Evolutionary conservation across 2,797 vertebrate genomes (phyloP).

Genomic region (Lepilemur septentrionalis): DNA sequence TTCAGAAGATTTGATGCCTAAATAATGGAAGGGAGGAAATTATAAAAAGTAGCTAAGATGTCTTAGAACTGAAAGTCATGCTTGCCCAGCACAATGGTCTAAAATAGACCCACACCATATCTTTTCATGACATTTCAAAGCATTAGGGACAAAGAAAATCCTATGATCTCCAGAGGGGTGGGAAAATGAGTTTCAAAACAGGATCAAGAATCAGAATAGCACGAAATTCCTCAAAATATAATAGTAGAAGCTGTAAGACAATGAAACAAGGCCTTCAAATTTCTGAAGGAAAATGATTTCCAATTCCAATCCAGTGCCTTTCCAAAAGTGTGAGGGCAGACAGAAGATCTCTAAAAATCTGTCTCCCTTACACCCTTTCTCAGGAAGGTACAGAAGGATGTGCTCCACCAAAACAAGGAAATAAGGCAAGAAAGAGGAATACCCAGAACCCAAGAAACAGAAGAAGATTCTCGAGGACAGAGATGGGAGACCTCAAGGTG

Average conservation of each 20-base stretch:
- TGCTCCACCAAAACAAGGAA: background rate
- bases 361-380: background rate
- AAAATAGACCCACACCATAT: background rate
- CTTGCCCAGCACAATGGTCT: background rate
- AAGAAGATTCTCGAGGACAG: background rate
- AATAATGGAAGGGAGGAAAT: background rate
- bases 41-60: background rate
- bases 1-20: background rate
- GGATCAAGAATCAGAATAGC: slow-evolving; percentile 18
- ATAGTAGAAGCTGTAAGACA: background rate
- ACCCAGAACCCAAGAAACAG: background rate
- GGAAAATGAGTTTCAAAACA: background rate
- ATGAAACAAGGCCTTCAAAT: background rate
- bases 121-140: background rate
- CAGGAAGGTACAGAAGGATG: background rate
- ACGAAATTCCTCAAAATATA: background rate
- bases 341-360: background rate
- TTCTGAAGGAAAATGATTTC: slow-evolving; percentile 15
- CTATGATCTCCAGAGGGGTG: background rate
- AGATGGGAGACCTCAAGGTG: background rate
- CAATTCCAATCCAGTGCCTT: background rate
- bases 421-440: background rate
- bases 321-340: background rate
- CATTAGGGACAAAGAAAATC: background rate
- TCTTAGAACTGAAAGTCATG: background rate